Base-by-base conservation (phyloP, 92 coral and sea anemone species). In the Heliopora coerulea region DNA sequence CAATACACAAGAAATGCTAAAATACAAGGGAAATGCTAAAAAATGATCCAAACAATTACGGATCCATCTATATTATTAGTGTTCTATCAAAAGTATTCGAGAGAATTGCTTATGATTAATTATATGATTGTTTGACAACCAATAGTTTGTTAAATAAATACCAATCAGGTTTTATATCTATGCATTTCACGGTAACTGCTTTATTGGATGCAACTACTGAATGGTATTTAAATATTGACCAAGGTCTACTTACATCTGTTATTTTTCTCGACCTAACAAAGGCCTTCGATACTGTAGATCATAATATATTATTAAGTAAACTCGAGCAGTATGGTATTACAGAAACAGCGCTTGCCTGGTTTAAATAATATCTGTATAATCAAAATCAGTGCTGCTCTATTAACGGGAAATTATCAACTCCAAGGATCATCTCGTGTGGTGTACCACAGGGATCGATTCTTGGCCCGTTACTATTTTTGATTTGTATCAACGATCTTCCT, bases 391-490 rank as follows among this genome's bases (percentile, higher is more conserved):
- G 33, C 31, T 56, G 61, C 61, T 56, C 10, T 56, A 15, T 56
- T 28, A 17, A 56, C 21, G 61, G 61, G 31, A 23, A 56, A 23
- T 7, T 56, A 7, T 56, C 61, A 23, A 56, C 29, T 1, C 8
- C 61, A 56, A 56, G 11, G 11, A 56, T 3, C 1, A 56, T 56
- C 8, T 56, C 61, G 3, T 65, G 72, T 17, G 70, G 70, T 17
- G 70, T 63, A 34, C 70, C 70, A 1, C 70, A 33, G 50, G 70
- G 70, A 12, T 73, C 79, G 1, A 63, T 32, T 34, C 27, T 63
- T 32, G 70, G 49, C 12, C 67, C 50, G 2, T 39, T 63, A 13
- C 7, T 63, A 34, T 63, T 37, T 23, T 3, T 63, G 28, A 32
- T 63, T 1, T 63, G 19, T 15, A 41, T 63, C 26, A 63, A 65